Evolutionary conservation across 2,888 invertebrate species (phyloP).

Genomic region (Cetonia aurata): DNA sequence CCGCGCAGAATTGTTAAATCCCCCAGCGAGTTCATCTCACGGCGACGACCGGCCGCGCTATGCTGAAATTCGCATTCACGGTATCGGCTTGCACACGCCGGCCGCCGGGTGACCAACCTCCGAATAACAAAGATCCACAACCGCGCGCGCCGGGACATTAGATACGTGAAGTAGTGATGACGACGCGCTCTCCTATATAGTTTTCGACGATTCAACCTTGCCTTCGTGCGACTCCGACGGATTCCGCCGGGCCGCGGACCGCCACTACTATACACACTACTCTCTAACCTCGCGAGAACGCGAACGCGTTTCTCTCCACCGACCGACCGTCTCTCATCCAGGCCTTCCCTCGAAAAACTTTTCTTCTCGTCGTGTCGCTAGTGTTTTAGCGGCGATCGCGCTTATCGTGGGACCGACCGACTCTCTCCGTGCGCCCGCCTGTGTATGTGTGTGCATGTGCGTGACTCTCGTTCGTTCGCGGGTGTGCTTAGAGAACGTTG

Average conservation of each 20-base stretch:
- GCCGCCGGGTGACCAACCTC: neutral
- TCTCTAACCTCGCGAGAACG: conserved; percentile 9
- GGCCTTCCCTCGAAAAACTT: neutral
- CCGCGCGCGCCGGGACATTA: conserved; percentile 3
- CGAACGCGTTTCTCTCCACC: conserved; percentile 1
- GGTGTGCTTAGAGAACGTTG: conserved; percentile 3
- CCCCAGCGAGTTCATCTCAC: neutral
- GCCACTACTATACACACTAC: neutral
- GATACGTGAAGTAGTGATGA: conserved; percentile 9
- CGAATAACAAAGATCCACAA: conserved; percentile 18
- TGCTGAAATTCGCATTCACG: conserved; percentile 1
- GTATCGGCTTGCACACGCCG: neutral
- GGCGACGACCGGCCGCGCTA: neutral
- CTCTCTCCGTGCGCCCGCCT: neutral
- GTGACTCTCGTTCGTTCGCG: neutral
- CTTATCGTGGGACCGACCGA: neutral
- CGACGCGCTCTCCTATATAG: neutral
- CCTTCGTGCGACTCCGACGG: conserved; percentile 28
- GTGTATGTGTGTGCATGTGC: neutral
- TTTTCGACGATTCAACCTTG: conserved; percentile 32
- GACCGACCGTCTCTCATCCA: neutral
- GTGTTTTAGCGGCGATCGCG: conserved; percentile 7
- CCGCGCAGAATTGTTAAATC: too few species aligned
- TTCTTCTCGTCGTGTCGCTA: conserved; percentile 9
- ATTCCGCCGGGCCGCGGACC: conserved; percentile 11